These are phyloP conservation scores for Macquaria australasica DNA, from an alignment of 2,113 vertebrate genomes.

Conservation along the genomic window DNA sequence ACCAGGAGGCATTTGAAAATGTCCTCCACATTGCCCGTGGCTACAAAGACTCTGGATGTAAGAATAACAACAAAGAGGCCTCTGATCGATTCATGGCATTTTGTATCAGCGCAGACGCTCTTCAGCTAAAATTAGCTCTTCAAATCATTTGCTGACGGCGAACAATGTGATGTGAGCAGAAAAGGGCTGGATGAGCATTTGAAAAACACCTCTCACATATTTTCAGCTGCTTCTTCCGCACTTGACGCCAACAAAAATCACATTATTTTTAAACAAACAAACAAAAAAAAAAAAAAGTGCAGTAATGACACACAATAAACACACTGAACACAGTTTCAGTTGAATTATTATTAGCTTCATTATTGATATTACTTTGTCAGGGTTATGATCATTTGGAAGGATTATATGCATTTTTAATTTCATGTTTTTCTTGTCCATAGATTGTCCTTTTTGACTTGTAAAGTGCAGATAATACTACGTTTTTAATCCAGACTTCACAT, in stretches of 20 bases:
- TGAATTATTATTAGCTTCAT: conserved; percentile 83
- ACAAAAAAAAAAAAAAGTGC: background rate
- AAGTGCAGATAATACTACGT: conserved; percentile 85
- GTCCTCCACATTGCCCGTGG: conserved; percentile 62
- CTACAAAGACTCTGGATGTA: conserved; percentile 68
- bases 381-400: conserved; percentile 81
- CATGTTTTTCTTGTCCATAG: conserved; percentile 72
- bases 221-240: background rate
- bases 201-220: conserved; percentile 17
- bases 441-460: conserved; percentile 84
- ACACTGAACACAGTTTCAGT: conserved; percentile 68
- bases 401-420: conserved; percentile 75
- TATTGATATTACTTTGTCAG: conserved; percentile 79
- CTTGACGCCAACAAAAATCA: background rate
- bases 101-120: conserved; percentile 53
- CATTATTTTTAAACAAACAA: background rate
- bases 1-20: conserved; percentile 74
- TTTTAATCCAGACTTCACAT: conserved; percentile 78
- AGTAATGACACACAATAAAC: conserved; percentile 63
- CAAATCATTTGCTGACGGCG: conserved; percentile 46
- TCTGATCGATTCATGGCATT: conserved; percentile 72
- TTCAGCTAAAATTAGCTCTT: conserved; percentile 70
- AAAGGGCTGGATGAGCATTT: conserved; percentile 8
- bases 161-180: conserved; percentile 29
- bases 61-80: conserved; percentile 79